Evolutionary conservation across 2,888 invertebrate genomes (phyloP).

Genomic region (Sminthurinus aureus): DNA sequence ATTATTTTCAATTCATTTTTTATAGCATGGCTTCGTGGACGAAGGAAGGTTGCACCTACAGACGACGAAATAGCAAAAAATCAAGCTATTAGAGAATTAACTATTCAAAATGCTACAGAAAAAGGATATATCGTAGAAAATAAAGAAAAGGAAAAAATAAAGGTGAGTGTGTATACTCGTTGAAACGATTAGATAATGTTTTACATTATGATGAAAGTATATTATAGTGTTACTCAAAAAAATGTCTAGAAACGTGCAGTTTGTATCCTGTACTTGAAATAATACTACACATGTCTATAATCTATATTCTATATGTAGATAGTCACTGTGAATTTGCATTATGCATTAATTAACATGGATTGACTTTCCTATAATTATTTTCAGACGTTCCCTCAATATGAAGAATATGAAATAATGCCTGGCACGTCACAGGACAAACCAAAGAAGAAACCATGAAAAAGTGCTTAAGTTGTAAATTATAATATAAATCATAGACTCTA

Average conservation of each 20-base stretch:
- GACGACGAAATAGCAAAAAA: slow-evolving; percentile 77
- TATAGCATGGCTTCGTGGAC: slow-evolving; percentile 76
- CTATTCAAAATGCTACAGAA: slow-evolving; percentile 63
- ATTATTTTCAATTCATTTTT: slow-evolving; percentile 16
- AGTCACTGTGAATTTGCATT: not conserved
- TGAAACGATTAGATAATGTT: not conserved
- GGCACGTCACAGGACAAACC: slow-evolving; percentile 60
- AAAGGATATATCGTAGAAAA: slow-evolving; percentile 67
- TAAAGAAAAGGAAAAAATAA: slow-evolving; percentile 56
- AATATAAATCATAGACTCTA: too few species aligned
- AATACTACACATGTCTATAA: not conserved
- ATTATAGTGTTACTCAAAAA: not conserved
- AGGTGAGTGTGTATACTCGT: not conserved
- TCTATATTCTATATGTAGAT: not conserved
- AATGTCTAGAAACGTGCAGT: too few species aligned
- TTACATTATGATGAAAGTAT: slow-evolving; percentile 1
- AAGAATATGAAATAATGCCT: slow-evolving; percentile 70
- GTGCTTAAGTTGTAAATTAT: too few species aligned
- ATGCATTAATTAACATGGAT: not conserved
- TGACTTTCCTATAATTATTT: not conserved
- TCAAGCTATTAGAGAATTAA: slow-evolving; percentile 74
- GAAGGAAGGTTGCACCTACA: slow-evolving; percentile 73
- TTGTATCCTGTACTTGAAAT: too few species aligned
- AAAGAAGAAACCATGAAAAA: slow-evolving; percentile 20
- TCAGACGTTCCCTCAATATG: slow-evolving; percentile 67